phyloP scores from a whole-genome alignment of 2,113 vertebrate genomes.

The Noctilio leporinus region DNA sequence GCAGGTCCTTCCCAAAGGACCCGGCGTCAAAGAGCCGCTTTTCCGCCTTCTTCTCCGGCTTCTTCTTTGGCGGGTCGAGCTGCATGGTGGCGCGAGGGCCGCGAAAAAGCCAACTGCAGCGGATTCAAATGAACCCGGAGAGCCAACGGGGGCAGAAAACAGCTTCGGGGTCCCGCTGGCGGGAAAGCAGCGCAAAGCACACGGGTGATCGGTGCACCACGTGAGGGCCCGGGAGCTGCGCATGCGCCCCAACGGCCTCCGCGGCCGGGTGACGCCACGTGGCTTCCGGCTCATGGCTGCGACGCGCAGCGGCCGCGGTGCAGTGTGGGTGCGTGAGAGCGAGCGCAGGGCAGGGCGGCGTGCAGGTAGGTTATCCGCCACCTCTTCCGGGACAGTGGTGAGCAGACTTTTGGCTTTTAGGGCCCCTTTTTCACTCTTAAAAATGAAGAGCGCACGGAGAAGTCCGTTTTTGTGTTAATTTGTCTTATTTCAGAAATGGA shows the following conservation, averaged over 20 bases:
- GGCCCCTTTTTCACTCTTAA: not conserved
- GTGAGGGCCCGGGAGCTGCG: not conserved
- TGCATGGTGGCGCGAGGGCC: fast-evolving
- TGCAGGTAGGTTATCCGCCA: not conserved
- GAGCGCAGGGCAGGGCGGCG: no score
- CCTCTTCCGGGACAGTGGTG: not conserved
- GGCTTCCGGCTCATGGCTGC: not conserved
- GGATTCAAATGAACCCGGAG: fast-evolving
- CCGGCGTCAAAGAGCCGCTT: not conserved
- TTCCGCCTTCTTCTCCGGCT: not conserved
- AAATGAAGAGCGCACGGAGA: not conserved
- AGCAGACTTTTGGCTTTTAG: not conserved
- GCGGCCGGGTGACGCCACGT: not conserved
- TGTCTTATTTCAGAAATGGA: not conserved
- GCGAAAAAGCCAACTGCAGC: not conserved
- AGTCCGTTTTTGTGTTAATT: not conserved
- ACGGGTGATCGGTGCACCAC: not conserved
- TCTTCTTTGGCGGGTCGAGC: not conserved
- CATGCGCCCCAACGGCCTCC: slow-evolving; percentile 56
- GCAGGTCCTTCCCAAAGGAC: slow-evolving; percentile 88
- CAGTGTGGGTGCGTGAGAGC: fast-evolving
- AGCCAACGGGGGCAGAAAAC: fast-evolving
- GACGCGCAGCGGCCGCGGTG: fast-evolving
- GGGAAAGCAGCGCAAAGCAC: not conserved
- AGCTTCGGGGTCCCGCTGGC: not conserved